Conservation (phyloP, 2,888 invertebrate genomes). For the Teinopalpus imperialis region DNA sequence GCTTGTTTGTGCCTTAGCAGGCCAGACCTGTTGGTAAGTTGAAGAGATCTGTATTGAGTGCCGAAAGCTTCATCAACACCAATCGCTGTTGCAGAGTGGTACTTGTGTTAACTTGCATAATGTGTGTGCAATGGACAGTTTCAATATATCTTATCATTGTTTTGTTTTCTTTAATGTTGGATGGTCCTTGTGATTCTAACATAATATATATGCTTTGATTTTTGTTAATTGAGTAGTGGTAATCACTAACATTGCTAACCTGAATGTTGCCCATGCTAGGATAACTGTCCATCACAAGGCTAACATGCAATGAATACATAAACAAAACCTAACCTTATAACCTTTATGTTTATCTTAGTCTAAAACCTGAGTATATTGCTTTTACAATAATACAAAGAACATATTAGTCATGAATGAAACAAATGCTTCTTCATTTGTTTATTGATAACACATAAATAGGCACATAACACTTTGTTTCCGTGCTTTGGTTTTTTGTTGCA, state of each 20-base stretch:
- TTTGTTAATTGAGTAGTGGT: slow-evolving; percentile 43
- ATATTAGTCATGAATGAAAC: slow-evolving; percentile 12
- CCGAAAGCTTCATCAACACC: slow-evolving; percentile 67
- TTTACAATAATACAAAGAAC: slow-evolving; percentile 17
- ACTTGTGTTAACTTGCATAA: slow-evolving; percentile 73
- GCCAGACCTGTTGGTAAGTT: slow-evolving; percentile 88
- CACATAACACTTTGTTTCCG: neutral
- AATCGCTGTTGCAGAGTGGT: slow-evolving; percentile 70
- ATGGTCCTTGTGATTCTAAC: slow-evolving; percentile 82
- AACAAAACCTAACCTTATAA: slow-evolving; percentile 27
- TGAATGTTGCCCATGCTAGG: slow-evolving; percentile 20
- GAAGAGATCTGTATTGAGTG: slow-evolving; percentile 64
- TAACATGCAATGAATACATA: slow-evolving; percentile 27
- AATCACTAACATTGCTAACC: slow-evolving; percentile 34
- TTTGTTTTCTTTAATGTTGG: slow-evolving; percentile 66
- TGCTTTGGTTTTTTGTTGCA: neutral
- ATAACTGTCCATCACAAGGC: slow-evolving; percentile 29
- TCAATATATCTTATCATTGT: slow-evolving; percentile 50
- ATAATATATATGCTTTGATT: slow-evolving; percentile 37
- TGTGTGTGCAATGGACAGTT: slow-evolving; percentile 76
- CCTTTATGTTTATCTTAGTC: slow-evolving; percentile 16
- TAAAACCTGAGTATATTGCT: slow-evolving; percentile 9
- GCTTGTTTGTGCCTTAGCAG: slow-evolving; percentile 88
- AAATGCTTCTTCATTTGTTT: neutral
- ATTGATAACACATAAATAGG: neutral